These are phyloP conservation scores for Cladopsammia gracilis DNA, from an alignment of 64 coral and sea anemone species.

Conservation along the genomic window DNA sequence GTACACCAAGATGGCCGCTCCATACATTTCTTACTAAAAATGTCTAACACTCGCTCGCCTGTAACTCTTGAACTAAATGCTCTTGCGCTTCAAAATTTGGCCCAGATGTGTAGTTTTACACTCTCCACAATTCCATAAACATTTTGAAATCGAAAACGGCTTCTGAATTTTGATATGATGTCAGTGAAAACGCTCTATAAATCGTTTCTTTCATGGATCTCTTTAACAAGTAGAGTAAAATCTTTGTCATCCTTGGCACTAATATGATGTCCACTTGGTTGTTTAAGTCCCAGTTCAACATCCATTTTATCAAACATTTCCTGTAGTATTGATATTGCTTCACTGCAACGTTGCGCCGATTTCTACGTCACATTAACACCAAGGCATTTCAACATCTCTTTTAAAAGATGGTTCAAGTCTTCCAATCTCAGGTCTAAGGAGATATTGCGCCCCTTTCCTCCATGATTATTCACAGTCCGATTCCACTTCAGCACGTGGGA, in stretches of 20 bases:
- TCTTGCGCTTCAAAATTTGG: too few species aligned
- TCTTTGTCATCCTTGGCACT: conserved; percentile 4
- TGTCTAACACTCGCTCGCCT: too few species aligned
- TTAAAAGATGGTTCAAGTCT: conserved; percentile 49
- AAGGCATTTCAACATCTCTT: conserved; percentile 65
- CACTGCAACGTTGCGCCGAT: background rate
- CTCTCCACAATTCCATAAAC: too few species aligned
- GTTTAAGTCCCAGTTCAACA: background rate
- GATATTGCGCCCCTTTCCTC: conserved; percentile 51
- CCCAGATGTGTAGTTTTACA: too few species aligned
- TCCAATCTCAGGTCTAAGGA: conserved; percentile 55
- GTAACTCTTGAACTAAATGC: too few species aligned
- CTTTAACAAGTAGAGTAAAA: background rate
- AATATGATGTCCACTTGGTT: background rate
- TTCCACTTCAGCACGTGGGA: conserved; percentile 21
- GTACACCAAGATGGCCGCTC: too few species aligned
- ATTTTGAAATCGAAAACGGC: too few species aligned
- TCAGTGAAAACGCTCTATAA: background rate
- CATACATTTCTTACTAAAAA: too few species aligned
- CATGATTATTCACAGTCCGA: conserved; percentile 40
- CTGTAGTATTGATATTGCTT: background rate
- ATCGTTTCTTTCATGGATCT: conserved; percentile 5
- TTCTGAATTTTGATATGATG: too few species aligned
- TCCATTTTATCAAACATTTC: background rate
- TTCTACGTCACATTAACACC: conserved; percentile 34